phyloP scores from a whole-genome alignment of 2,888 invertebrate genomes.

The Apamea crenata region DNA sequence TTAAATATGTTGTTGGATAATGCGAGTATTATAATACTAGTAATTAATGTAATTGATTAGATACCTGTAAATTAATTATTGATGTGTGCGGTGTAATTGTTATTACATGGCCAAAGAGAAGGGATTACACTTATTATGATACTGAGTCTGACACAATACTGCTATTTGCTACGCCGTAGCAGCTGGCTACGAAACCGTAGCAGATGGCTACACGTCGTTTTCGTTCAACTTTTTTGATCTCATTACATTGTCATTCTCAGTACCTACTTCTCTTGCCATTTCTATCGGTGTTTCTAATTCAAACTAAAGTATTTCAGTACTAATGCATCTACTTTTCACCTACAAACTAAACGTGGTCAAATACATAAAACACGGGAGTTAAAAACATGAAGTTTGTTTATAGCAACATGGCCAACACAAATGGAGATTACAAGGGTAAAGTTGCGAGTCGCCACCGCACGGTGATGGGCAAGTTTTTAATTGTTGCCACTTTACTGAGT shows the following conservation, averaged over 20 bases:
- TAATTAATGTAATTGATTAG: conserved; percentile 46
- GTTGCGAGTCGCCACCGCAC: conserved; percentile 50
- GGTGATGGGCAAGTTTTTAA: conserved; percentile 66
- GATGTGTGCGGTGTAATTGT: background rate
- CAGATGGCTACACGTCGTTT: conserved; percentile 1
- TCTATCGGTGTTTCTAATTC: background rate
- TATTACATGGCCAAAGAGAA: background rate
- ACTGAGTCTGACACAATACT: background rate
- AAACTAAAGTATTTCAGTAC: background rate
- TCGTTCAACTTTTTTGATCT: background rate
- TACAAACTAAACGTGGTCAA: conserved; percentile 26
- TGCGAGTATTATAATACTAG: conserved; percentile 11
- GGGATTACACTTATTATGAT: background rate
- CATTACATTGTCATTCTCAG: background rate
- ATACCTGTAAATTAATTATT: conserved; percentile 14
- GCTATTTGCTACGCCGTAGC: conserved; percentile 42
- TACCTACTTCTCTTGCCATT: too few species aligned
- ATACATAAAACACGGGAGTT: conserved; percentile 35
- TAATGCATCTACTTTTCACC: background rate
- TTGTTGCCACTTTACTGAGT: conserved; percentile 58
- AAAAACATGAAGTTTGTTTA: conserved; percentile 60
- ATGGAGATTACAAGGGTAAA: conserved; percentile 63
- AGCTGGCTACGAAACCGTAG: conserved; percentile 28
- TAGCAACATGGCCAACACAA: conserved; percentile 60
- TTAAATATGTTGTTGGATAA: conserved; percentile 39